phyloP scores from a whole-genome alignment of 1,140 invertebrate genomes.

The Parapsyche elsis region DNA sequence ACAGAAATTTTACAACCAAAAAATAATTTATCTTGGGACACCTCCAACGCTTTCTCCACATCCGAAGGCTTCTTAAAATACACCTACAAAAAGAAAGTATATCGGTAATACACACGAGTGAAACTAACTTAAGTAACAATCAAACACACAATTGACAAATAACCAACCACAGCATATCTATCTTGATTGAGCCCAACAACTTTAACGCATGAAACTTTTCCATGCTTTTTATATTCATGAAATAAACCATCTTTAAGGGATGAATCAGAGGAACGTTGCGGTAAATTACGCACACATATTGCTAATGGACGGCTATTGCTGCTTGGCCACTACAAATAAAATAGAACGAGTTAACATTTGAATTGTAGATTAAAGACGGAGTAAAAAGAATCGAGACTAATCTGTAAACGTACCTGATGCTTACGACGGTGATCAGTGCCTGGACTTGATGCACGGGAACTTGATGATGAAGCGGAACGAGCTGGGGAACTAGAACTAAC shows the following conservation, averaged over 20 bases:
- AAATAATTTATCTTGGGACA: conserved; percentile 95
- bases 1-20: conserved; percentile 96
- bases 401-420: conserved; percentile 55
- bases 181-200: conserved; percentile 84
- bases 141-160: background rate
- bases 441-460: conserved; percentile 62
- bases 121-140: background rate
- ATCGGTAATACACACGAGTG: background rate
- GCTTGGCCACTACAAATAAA: conserved; percentile 46
- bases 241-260: conserved; percentile 96
- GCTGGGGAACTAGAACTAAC: conserved; percentile 64
- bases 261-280: conserved; percentile 88
- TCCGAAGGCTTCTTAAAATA: conserved; percentile 98
- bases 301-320: conserved; percentile 74
- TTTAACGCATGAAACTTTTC: conserved; percentile 95
- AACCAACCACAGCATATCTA: conserved; percentile 81
- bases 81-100: conserved; percentile 52
- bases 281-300: conserved; percentile 92
- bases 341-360: background rate
- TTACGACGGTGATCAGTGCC: conserved; percentile 59
- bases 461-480: conserved; percentile 64
- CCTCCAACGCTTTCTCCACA: conserved; percentile 93
- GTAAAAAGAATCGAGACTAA: background rate
- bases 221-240: conserved; percentile 98
- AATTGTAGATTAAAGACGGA: background rate